Evolutionary conservation across 2,113 vertebrate genomes (phyloP).

Genomic region (Baryphthengus martii): DNA sequence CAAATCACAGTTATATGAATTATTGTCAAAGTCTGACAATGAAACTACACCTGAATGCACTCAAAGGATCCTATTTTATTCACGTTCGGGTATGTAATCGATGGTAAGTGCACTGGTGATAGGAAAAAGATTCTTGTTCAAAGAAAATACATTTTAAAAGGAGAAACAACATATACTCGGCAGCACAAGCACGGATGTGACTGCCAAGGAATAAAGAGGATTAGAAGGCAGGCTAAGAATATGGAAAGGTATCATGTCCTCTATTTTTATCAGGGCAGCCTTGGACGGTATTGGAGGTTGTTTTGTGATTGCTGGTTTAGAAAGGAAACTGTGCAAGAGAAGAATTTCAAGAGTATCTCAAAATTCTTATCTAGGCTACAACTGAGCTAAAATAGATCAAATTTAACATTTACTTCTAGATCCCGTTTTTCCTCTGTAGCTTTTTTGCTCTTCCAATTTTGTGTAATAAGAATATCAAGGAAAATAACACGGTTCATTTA

Average conservation of each 20-base stretch:
- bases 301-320: background rate
- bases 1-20: background rate
- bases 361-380: background rate
- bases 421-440: background rate
- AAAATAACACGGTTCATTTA: background rate
- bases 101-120: background rate
- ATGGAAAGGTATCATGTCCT: background rate
- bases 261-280: conserved; percentile 11
- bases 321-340: background rate
- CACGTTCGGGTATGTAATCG: background rate
- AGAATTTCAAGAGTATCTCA: background rate
- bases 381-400: background rate
- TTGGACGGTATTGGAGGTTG: background rate
- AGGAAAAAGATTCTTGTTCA: background rate
- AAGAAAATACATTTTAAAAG: background rate
- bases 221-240: conserved; percentile 24
- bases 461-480: background rate
- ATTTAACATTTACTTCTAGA: background rate
- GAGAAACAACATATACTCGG: background rate
- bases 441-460: background rate
- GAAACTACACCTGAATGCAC: background rate
- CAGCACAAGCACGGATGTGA: background rate
- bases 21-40: background rate
- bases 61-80: background rate
- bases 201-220: background rate